Evolutionary conservation across 2,113 vertebrate species (phyloP), one percentile per base, ranked within the genome.

Genomic region (Elanus axillaris): DNA sequence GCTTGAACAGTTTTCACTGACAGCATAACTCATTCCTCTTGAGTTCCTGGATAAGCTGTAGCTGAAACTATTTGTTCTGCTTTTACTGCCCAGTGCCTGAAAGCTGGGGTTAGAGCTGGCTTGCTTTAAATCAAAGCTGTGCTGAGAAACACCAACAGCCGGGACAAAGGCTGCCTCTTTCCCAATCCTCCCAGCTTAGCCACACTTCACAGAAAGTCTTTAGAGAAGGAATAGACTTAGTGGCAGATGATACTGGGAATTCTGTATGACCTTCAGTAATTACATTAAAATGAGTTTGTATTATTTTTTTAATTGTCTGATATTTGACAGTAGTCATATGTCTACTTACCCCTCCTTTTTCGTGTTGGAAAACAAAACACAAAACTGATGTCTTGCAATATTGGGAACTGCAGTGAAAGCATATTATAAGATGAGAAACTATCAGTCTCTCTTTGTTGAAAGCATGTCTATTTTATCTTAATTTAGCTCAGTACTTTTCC

Each of bases 21-120:
- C 72, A 83, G 60, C 89, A 91, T 94, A 94, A 81, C 68, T 95
- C 76, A 91, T 92, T 97, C 60, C 71, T 97, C n/a, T 71, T 69
- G 76, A 95, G 91, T 96, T 94, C 76, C 83, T 89, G 91, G 79
- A 92, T 96, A 93, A 94, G 60, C 64, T 9, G 0, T 89, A 86
- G 86, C 89, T 89, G 80, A 96, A 96, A 91, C 89, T 93, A 69
- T 91, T 87, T 93, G 93, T 94, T 96, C 86, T 79, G 64, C 52
- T 96, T 86, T 84, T 58, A 67, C 68, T 95, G 89, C 80, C 91
- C 68, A 62, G 56, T 91, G 85, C 68, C 73, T 96, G 73, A 80
- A 89, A 73, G 68, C 76, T 67, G 72, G 84, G 43, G 68, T 69
- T 92, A 86, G 86, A 91, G 38, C 59, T 94, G 66, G 40, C 43